These are phyloP conservation scores for Drosophila lacicola DNA, from an alignment of 2,888 invertebrate species.

Conservation along the genomic window DNA sequence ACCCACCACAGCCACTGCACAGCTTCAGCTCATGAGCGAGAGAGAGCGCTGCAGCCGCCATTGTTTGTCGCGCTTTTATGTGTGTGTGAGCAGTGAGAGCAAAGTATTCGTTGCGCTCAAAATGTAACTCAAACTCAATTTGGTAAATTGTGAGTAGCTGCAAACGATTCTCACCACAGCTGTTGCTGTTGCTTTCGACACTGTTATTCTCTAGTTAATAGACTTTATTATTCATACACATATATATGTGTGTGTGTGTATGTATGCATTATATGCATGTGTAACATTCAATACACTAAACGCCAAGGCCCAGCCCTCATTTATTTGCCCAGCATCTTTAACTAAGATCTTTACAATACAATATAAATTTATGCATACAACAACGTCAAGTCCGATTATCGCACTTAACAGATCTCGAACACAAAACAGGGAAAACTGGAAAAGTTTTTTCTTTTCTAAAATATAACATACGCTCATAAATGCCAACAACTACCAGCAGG, in stretches of 20 bases:
- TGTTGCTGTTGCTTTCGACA: constrained; percentile 59
- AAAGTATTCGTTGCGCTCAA: constrained; percentile 18
- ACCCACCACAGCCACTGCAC: constrained; percentile 40
- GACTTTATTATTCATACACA: constrained; percentile 42
- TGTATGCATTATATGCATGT: not conserved
- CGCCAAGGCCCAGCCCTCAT: not conserved
- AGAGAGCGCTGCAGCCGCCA: constrained; percentile 57
- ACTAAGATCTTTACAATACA: constrained; percentile 54
- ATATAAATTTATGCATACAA: constrained; percentile 55
- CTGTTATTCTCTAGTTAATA: constrained; percentile 55
- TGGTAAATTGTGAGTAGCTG: constrained; percentile 3
- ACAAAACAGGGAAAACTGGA: constrained; percentile 23
- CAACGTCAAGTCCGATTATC: constrained; percentile 56
- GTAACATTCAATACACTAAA: not conserved
- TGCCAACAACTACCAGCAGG: constrained; percentile 38
- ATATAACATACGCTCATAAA: constrained; percentile 43
- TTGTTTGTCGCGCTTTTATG: constrained; percentile 51
- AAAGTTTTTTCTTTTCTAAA: constrained; percentile 24
- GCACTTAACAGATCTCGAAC: constrained; percentile 63
- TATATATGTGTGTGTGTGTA: not conserved
- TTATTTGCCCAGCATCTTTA: constrained; percentile 55
- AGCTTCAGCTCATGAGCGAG: constrained; percentile 6
- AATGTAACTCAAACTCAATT: constrained; percentile 31
- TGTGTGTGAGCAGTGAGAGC: constrained; percentile 42
- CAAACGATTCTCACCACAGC: constrained; percentile 59